These are phyloP conservation scores for Plotosus lineatus DNA, from an alignment of 2,113 vertebrate species.

Conservation along the genomic window DNA sequence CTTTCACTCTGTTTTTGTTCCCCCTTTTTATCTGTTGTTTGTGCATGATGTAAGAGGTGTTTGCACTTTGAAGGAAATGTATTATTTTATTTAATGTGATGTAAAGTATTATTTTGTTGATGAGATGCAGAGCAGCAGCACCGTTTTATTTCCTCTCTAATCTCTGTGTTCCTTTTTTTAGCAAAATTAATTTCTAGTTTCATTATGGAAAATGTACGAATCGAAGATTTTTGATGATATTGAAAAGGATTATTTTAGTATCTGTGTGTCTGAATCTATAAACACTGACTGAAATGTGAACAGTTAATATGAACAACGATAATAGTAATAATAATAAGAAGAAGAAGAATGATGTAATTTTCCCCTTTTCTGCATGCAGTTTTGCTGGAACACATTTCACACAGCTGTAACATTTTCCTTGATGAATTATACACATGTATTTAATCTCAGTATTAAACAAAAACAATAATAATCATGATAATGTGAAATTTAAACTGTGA, in stretches of 20 bases:
- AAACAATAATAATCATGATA: not conserved
- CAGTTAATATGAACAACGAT: not conserved
- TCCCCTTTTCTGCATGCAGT: not conserved
- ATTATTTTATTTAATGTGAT: not conserved
- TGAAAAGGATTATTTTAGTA: not conserved
- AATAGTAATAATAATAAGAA: too few species aligned
- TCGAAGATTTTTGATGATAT: not conserved
- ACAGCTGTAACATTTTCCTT: not conserved
- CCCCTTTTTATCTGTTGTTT: conserved; percentile 1
- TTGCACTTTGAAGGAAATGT: conserved; percentile 9
- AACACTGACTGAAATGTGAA: not conserved
- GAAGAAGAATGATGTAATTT: too few species aligned
- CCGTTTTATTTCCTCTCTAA: not conserved
- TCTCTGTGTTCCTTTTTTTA: not conserved
- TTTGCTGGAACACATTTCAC: not conserved
- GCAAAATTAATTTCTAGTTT: not conserved
- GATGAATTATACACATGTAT: not conserved
- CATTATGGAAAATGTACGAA: not conserved
- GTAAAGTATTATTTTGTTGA: not conserved
- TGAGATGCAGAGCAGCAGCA: not conserved
- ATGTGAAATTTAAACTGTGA: not conserved
- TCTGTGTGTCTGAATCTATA: not conserved
- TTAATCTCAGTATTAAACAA: not conserved
- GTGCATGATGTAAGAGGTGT: conserved; percentile 15
- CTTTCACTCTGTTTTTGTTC: not conserved